Percentiles rank a stretch among this genome's conserved stretches.
phyloP scores from a whole-genome alignment of 1,140 invertebrate genomes.

The Leguminivora glycinivorella region DNA sequence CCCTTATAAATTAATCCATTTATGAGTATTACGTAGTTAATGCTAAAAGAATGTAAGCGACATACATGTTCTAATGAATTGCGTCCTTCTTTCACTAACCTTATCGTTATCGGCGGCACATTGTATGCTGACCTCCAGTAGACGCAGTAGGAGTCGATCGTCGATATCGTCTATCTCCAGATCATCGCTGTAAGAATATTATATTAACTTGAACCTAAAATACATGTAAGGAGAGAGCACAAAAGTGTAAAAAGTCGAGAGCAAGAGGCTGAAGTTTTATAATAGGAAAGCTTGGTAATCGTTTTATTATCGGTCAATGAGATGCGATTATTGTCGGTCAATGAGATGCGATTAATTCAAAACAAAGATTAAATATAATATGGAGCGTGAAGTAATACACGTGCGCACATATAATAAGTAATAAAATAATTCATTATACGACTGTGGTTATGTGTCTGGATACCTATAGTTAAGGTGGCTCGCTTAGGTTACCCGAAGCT shows the following conservation, averaged over 20 bases:
- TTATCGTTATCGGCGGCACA: conserved; percentile 87
- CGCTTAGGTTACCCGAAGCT: too few relatives aligned
- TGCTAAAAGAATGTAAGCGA: neutral
- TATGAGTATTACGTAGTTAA: conserved; percentile 20
- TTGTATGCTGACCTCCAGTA: conserved; percentile 83
- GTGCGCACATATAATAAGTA: neutral
- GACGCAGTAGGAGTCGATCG: conserved; percentile 82
- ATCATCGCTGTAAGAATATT: conserved; percentile 69
- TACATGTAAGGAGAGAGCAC: neutral
- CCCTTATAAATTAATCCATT: neutral
- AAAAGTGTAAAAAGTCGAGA: neutral
- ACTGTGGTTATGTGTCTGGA: too few relatives aligned
- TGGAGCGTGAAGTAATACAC: neutral
- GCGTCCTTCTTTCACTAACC: conserved; percentile 53
- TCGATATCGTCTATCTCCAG: conserved; percentile 83
- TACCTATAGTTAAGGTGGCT: too few relatives aligned
- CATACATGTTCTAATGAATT: neutral
- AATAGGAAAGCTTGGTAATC: neutral
- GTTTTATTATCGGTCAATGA: neutral
- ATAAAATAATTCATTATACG: too few relatives aligned
- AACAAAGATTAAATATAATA: neutral
- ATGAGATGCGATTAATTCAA: neutral
- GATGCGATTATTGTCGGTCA: neutral
- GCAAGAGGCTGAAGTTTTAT: neutral
- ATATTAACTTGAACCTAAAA: neutral